phyloP scores from a whole-genome alignment of 2,888 invertebrate genomes.

The Proisotoma minuta region DNA sequence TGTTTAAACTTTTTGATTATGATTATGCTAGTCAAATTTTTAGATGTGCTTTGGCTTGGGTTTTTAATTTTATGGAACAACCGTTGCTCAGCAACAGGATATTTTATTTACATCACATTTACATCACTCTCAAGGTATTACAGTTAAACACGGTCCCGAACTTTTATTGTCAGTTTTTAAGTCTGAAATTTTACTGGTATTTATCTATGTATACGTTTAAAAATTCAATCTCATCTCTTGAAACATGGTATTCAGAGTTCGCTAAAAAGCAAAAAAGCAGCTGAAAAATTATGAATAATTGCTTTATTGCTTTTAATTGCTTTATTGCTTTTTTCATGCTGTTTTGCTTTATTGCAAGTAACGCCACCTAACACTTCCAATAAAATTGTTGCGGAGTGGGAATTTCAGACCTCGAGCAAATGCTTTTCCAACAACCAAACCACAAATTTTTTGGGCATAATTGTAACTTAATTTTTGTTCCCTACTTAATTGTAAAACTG shows the following conservation, averaged over 20 bases:
- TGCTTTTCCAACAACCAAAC: background rate
- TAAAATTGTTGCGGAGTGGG: background rate
- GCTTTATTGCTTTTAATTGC: background rate
- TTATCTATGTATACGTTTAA: too few species aligned
- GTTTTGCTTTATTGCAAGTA: background rate
- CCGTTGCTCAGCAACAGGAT: too few species aligned
- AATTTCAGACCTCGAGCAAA: background rate
- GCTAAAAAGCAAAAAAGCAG: background rate
- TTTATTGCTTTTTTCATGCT: background rate
- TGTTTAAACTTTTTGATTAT: too few species aligned
- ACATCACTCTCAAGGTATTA: too few species aligned
- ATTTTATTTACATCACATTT: too few species aligned
- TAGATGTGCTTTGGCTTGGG: too few species aligned
- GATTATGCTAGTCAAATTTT: too few species aligned
- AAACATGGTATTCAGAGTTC: background rate
- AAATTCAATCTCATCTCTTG: too few species aligned
- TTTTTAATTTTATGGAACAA: too few species aligned
- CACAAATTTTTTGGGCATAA: background rate
- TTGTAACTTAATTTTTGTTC: background rate
- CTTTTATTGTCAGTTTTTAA: too few species aligned
- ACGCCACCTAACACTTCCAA: background rate
- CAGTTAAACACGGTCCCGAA: too few species aligned
- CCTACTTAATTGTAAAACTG: background rate
- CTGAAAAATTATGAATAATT: background rate
- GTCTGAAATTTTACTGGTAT: too few species aligned